Base-by-base conservation (phyloP, 2,797 vertebrate species). In the Diceros bicornis region DNA sequence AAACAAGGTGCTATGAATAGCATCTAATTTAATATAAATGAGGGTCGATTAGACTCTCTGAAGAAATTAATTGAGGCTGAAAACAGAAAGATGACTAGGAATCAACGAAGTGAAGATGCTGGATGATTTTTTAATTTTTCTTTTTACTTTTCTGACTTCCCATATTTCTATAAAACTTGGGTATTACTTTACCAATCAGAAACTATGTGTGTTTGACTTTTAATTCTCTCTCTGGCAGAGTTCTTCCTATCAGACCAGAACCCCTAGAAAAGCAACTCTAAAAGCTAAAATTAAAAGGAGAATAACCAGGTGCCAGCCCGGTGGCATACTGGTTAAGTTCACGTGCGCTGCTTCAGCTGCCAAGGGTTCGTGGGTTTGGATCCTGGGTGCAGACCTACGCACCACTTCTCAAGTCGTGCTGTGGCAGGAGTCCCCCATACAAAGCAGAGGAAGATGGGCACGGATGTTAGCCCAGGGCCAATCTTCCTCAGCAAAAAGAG, bases 21-120 rank as follows among this genome's bases (percentile, higher is more conserved):
- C 11, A 59, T n/a, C 7, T 84, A 75, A 84, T 85, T 78, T 77
- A 94, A 85, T 62, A 69, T 75, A 83, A 91, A 74, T 71, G 59
- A 77, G 25, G 47, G 25, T 16, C 91, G 17, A 96, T 62, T 69
- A 83, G n/a, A 78, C 57, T 89, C 57, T 89, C 59, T 47, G 55
- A 74, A 55, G 55, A 81, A 93, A 34, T 91, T 93, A 69, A 88
- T 68, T 75, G 6, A 93, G 4, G 37, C 88, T 85, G 32, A 52
- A 69, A 94, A 57, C 44, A 78, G 29, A 93, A 91, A 68, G 41
- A 71, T 77, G 16, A 84, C 29, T 77, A 81, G 6, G 14, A 84
- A 85, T 68, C 79, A 91, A 64, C 12, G 47, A 84, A 37, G 29
- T 68, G 25, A 92, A 86, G 20, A 71, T 21, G 34, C 9, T 72